Evolutionary conservation across 2,888 invertebrate species (phyloP), one percentile per base, ranked within the genome.

Genomic region (Hanleya hanleyi): DNA sequence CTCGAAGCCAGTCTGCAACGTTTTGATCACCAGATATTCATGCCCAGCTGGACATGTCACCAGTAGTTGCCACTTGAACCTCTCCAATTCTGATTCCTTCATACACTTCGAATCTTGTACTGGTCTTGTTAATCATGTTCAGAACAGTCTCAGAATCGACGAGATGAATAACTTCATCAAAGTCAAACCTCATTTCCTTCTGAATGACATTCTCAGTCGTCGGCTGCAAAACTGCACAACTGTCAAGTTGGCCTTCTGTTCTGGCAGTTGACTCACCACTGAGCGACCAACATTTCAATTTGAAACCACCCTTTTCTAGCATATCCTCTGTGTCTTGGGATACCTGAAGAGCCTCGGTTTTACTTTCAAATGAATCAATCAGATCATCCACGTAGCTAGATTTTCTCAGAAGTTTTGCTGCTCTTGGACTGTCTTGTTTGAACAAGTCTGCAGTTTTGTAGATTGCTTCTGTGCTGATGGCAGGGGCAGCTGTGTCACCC

Each of bases 81-180:
- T 70, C 70, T 38, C 70, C 70, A 9, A 70, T 70, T 12, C 64
- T 7, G 0, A 64, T 35, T 3, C 64, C 65, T 36, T 64, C 64
- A 41, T 47, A 70, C 5, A 33, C 49, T 47, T 64, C 37, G 49
- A 64, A 70, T 47, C 70, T 32, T n/a, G 62, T 62, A n/a, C 70
- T 64, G 15, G 33, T 41, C 9, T 65, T 41, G 35, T 70, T 62
- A 15, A 70, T 7, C 70, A 70, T 70, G 47, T 47, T 49, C 15
- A 62, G 37, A 7, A 70, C 64, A n/a, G 65, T 70, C 33, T 70
- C 70, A 4, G 49, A 64, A 41, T 70, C 70, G n/a, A 70, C 49
- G 12, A 70, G 49, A 35, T 47, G 65, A 22, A 41, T 33, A 2
- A 41, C 26, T 2, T 22, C 15, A 35, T 41, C 32, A 41, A 64